Evolutionary conservation across 2,797 vertebrate species (phyloP).

Genomic region (Macrochelys suwanniensis): DNA sequence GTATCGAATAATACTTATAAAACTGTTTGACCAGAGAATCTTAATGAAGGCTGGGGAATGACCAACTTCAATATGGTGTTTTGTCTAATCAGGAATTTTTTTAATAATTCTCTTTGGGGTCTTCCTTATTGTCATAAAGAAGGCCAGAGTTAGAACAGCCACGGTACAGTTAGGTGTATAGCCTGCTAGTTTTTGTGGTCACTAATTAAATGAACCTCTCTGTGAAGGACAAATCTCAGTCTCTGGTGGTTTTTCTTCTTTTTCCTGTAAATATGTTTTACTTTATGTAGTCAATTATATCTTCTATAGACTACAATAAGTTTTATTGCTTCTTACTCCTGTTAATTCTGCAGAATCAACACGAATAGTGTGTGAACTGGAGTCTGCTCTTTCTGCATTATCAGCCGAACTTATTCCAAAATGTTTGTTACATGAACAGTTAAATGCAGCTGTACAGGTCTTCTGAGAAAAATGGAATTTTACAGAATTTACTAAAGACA

Average conservation of each 20-base stretch:
- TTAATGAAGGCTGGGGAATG: background rate
- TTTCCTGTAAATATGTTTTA: background rate
- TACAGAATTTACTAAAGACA: background rate
- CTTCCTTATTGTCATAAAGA: background rate
- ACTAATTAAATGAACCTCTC: background rate
- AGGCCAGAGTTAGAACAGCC: background rate
- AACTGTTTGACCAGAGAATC: background rate
- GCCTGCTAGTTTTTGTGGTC: background rate
- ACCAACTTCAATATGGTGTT: background rate
- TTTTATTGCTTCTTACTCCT: background rate
- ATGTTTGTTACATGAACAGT: background rate
- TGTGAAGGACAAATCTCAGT: background rate
- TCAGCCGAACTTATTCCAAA: background rate
- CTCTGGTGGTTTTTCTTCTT: background rate
- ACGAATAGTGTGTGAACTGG: background rate
- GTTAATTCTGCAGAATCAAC: background rate
- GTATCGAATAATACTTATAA: background rate
- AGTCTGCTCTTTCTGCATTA: background rate
- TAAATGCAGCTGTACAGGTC: background rate
- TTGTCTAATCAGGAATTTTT: background rate
- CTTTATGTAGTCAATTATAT: background rate
- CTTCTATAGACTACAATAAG: background rate
- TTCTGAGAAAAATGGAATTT: background rate
- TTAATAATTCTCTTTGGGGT: background rate
- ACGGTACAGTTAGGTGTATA: background rate